Percentiles rank a stretch among this genome's conserved stretches.
phyloP scores from a whole-genome alignment of 2,888 invertebrate genomes.

The Diogma glabrata region DNA sequence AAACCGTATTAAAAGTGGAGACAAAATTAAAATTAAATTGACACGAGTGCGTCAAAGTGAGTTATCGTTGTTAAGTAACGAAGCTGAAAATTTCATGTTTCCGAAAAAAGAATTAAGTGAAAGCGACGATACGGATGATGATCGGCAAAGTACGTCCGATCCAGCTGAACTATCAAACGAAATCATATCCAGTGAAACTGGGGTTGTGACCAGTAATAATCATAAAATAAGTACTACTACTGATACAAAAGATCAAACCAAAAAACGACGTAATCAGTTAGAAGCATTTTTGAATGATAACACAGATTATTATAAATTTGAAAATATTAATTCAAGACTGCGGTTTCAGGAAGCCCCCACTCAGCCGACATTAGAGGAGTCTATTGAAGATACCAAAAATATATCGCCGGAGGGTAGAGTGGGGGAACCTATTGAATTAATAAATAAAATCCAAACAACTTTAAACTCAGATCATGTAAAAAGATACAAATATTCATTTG shows the following conservation, averaged over 20 bases:
- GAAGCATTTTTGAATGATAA: slow-evolving; percentile 47
- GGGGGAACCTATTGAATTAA: slow-evolving; percentile 26
- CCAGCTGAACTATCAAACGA: slow-evolving; percentile 30
- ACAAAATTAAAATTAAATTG: slow-evolving; percentile 58
- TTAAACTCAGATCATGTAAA: slow-evolving; percentile 39
- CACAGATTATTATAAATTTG: slow-evolving; percentile 45
- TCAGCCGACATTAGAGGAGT: slow-evolving; percentile 31
- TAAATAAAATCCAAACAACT: slow-evolving; percentile 4
- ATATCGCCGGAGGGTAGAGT: slow-evolving; percentile 30
- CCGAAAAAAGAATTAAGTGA: slow-evolving; percentile 37
- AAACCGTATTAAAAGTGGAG: background rate
- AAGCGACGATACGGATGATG: slow-evolving; percentile 38
- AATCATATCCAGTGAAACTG: slow-evolving; percentile 19
- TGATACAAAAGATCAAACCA: slow-evolving; percentile 18
- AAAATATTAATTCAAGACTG: slow-evolving; percentile 32
- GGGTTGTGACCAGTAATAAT: slow-evolving; percentile 10
- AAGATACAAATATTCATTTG: slow-evolving; percentile 60
- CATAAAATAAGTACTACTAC: background rate
- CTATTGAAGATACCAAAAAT: background rate
- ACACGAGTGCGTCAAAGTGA: slow-evolving; percentile 63
- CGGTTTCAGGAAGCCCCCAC: slow-evolving; percentile 37
- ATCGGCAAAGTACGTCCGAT: slow-evolving; percentile 39
- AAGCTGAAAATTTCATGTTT: slow-evolving; percentile 81
- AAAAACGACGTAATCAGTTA: slow-evolving; percentile 41
- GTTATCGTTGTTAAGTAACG: slow-evolving; percentile 63